Evolutionary conservation across 2,113 vertebrate genomes (phyloP), one percentile per base, ranked within the genome.

Genomic region (Taurulus bubalis): DNA sequence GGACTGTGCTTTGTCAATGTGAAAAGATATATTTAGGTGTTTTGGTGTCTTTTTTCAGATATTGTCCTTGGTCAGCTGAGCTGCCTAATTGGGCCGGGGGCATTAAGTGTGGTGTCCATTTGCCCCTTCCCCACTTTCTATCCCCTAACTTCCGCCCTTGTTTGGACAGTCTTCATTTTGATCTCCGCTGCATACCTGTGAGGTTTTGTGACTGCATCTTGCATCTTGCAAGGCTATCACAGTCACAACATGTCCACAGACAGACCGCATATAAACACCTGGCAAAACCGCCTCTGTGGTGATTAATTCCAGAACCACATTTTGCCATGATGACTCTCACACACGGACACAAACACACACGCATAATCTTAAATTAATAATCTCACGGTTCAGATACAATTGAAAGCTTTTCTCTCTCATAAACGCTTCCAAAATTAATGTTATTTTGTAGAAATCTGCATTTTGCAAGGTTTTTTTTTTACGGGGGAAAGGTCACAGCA

Each of bases 401-500:
- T 26, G 2, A 26, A 56, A 56, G n/a, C 10, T 56, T 56, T 26
- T 56, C 53, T 26, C 53, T 14, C n/a, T n/a, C n/a, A 4, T n/a
- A 55, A 11, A n/a, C 1, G 9, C 51, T 24, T 55, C 22, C 22
- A 55, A 24, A 24, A 10, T n/a, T 24, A n/a, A 55, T 55, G 51
- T 24, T 55, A 24, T 55, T 24, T 24, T 55, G 22, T 55, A 24
- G n/a, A 24, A 55, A 55, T 55, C n/a, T 53, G 51, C 20, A 7
- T 10, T 49, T 6, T 2, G 4, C 45, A 18, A 47, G 45, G 16
- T 20, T 53, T 77, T 75, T n/a, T 32, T 32, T 32, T 32, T 53
- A 55, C 75, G 15, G 45, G 45, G 16, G 16, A 20, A 20, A 82
- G 47, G 72, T 87, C 75, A 60, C 24, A 1, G 38, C 71, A 55